Percentiles rank a stretch among this genome's conserved stretches.
Conservation (phyloP, 2,113 vertebrate species). For the western clawed frog (Xenopus tropicalis) region DNA sequence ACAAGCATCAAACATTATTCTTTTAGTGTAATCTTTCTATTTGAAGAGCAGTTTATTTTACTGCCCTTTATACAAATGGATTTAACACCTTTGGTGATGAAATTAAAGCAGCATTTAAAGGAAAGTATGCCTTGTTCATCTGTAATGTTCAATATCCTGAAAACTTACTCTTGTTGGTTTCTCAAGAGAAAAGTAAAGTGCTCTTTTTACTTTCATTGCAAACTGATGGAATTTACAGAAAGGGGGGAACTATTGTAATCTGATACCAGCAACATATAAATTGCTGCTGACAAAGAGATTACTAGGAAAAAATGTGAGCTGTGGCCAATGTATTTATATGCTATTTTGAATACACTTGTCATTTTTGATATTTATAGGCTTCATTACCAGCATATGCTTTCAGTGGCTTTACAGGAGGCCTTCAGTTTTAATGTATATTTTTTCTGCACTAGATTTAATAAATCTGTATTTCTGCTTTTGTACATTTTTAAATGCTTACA, state of each 20-base stretch:
- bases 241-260: neutral
- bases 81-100: conserved; percentile 21
- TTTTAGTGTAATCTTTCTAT: too few relatives aligned
- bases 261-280: conserved; percentile 9
- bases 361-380: neutral
- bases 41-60: neutral
- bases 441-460: too few relatives aligned
- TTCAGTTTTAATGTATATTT: too few relatives aligned
- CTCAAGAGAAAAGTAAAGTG: conserved; percentile 1
- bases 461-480: too few relatives aligned
- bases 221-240: neutral
- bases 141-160: conserved; percentile 1
- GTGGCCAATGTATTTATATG: neutral
- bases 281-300: conserved; percentile 21
- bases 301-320: neutral
- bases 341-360: neutral
- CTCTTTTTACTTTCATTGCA: conserved; percentile 9
- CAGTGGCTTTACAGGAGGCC: too few relatives aligned
- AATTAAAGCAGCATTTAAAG: conserved; percentile 14
- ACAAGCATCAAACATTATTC: too few relatives aligned
- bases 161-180: conserved; percentile 1
- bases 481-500: too few relatives aligned
- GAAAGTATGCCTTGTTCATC: neutral
- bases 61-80: neutral
- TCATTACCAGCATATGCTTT: conserved; percentile 1